Evolutionary conservation across 2,797 vertebrate species (phyloP).

Genomic region (Ptychadena robeensis): DNA sequence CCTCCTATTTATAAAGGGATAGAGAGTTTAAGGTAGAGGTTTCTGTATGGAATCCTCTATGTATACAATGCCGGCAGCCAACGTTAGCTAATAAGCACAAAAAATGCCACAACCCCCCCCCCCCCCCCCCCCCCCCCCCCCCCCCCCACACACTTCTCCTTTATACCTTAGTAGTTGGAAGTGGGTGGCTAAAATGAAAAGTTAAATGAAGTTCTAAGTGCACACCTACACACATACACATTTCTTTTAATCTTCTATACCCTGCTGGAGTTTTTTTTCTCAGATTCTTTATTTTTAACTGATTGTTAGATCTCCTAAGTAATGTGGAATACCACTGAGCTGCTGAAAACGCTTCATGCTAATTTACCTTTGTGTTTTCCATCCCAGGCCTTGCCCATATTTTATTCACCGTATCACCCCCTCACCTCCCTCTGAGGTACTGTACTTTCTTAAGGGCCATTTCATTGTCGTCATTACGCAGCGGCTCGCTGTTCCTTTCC

Average conservation of each 20-base stretch:
- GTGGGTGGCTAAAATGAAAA: conserved; percentile 52
- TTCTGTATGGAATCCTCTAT: conserved; percentile 36
- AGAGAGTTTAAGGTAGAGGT: conserved; percentile 20
- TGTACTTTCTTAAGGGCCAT: conserved; percentile 23
- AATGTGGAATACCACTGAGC: conserved; percentile 11
- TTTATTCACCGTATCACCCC: conserved; percentile 24
- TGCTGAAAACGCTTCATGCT: conserved; percentile 36
- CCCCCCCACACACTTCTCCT: conserved; percentile 27
- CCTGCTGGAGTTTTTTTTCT: conserved; percentile 43
- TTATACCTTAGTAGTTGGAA: conserved; percentile 9
- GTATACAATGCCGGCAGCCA: not conserved
- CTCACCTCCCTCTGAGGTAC: conserved; percentile 22
- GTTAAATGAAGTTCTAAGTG: conserved; percentile 49
- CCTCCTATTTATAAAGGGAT: conserved; percentile 37
- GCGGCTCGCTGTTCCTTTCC: conserved; percentile 8
- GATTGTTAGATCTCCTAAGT: conserved; percentile 53
- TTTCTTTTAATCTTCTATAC: conserved; percentile 50
- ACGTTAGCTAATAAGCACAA: conserved; percentile 1
- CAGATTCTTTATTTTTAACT: conserved; percentile 54
- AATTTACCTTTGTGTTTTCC: conserved; percentile 31
- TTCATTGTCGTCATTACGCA: conserved; percentile 7
- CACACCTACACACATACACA: conserved; percentile 49
- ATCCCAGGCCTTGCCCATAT: not conserved
- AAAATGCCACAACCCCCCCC: conserved; percentile 17
- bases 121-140: conserved; percentile 19